Percentiles rank a stretch among this genome's conserved stretches.
Conservation (phyloP, 2,888 invertebrate genomes). For the Ischnus inquisitorius region DNA sequence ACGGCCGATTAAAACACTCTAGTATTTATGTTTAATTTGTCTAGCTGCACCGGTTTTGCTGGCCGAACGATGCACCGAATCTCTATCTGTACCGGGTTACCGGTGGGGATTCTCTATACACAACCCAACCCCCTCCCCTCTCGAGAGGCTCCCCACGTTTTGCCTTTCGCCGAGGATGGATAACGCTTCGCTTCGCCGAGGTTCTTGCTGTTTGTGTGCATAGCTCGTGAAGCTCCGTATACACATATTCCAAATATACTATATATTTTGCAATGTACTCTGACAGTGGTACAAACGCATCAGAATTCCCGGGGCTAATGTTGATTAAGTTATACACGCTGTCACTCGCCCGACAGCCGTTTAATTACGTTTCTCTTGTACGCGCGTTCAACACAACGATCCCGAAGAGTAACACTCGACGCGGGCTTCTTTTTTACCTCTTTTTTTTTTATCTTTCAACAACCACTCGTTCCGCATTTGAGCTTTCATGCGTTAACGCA, state of each 20-base stretch:
- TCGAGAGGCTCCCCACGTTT: constrained; percentile 30
- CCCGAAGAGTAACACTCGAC: constrained; percentile 14
- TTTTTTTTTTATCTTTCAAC: not conserved
- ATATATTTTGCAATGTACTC: constrained; percentile 14
- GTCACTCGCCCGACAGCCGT: constrained; percentile 71
- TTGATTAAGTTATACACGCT: constrained; percentile 76
- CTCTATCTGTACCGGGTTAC: not conserved
- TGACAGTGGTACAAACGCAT: constrained; percentile 55
- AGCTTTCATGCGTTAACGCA: constrained; percentile 15
- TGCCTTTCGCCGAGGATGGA: constrained; percentile 55
- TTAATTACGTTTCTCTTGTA: constrained; percentile 73
- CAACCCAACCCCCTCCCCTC: constrained; percentile 5
- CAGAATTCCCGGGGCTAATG: constrained; percentile 73
- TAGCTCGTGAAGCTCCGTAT: not conserved
- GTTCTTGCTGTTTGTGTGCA: constrained; percentile 29
- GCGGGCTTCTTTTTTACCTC: not conserved
- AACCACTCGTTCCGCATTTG: constrained; percentile 16
- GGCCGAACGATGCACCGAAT: constrained; percentile 11
- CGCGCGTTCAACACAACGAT: constrained; percentile 32
- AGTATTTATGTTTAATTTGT: constrained; percentile 75
- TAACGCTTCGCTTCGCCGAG: constrained; percentile 63
- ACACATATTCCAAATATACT: not conserved
- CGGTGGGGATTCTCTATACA: not conserved
- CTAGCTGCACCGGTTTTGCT: constrained; percentile 47
- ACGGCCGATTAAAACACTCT: constrained; percentile 64